phyloP scores from a whole-genome alignment of 2,797 vertebrate genomes.

The Nannoperca australis region DNA sequence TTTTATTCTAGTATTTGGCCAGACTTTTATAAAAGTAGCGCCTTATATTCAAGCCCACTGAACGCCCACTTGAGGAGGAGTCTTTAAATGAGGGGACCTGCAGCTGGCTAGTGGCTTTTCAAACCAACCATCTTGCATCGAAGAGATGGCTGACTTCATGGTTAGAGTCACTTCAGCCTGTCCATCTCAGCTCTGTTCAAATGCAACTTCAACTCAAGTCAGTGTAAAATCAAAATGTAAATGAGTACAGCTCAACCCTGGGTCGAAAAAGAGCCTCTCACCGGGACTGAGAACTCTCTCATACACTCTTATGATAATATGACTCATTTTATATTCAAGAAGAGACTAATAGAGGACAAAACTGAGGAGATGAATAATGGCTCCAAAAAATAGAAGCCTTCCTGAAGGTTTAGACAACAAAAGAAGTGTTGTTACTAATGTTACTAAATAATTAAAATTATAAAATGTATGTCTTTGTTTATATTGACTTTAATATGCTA shows the following conservation, averaged over 20 bases:
- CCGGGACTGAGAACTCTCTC: conserved; percentile 35
- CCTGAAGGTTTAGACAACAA: neutral
- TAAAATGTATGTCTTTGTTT: neutral
- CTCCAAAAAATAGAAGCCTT: neutral
- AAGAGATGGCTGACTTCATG: conserved; percentile 48
- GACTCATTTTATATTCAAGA: conserved; percentile 51
- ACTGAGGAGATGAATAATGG: conserved; percentile 25
- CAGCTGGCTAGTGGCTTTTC: conserved; percentile 41
- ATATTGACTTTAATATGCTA: neutral
- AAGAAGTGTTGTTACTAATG: neutral
- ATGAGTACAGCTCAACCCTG: conserved; percentile 49
- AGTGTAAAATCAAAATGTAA: conserved; percentile 74
- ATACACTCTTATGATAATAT: conserved; percentile 61
- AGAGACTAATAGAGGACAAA: conserved; percentile 24
- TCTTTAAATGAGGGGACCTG: conserved; percentile 48
- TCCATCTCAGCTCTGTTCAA: conserved; percentile 49
- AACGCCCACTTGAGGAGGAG: conserved; percentile 52
- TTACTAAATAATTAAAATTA: neutral
- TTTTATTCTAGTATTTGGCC: conserved; percentile 58
- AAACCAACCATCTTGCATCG: conserved; percentile 53
- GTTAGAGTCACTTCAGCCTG: conserved; percentile 52
- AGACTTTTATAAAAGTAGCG: conserved; percentile 55
- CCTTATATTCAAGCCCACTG: conserved; percentile 52
- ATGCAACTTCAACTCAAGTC: conserved; percentile 47
- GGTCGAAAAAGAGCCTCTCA: conserved; percentile 60